Conservation (phyloP, 2,888 invertebrate species). For the Hoplodrina blanda region DNA sequence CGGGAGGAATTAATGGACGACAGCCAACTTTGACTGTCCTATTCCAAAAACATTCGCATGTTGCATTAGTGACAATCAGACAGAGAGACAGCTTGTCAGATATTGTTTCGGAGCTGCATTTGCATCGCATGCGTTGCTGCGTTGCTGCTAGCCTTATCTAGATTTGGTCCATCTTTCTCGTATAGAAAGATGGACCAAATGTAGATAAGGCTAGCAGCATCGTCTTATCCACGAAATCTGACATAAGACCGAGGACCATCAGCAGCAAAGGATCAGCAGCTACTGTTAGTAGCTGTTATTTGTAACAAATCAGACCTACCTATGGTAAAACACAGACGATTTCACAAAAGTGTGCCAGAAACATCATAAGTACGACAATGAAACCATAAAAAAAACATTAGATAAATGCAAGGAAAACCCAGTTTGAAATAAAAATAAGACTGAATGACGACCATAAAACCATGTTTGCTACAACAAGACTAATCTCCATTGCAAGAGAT, state of each 20-base stretch:
- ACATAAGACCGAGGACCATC: no score
- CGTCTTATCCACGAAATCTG: no score
- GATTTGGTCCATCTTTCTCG: no score
- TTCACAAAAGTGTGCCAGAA: background rate
- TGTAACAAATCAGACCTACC: no score
- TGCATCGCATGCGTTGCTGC: no score
- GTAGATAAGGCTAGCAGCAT: no score
- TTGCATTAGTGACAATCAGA: constrained; percentile 14
- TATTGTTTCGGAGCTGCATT: background rate
- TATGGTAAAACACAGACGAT: background rate
- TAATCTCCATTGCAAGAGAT: constrained; percentile 26
- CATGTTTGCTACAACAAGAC: constrained; percentile 13
- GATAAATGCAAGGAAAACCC: constrained; percentile 12
- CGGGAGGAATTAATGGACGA: constrained; percentile 41
- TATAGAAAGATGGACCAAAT: no score
- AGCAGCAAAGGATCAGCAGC: no score
- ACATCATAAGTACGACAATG: background rate
- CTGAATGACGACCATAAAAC: constrained; percentile 5
- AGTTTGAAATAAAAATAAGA: constrained; percentile 35
- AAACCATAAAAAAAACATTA: background rate
- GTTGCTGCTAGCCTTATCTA: no score
- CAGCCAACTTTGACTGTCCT: constrained; percentile 34
- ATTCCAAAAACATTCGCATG: constrained; percentile 7
- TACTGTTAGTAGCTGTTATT: no score
- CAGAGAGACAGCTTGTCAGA: constrained; percentile 1